Evolutionary conservation across 2,113 vertebrate species (phyloP).

Genomic region (Acinonyx jubatus): DNA sequence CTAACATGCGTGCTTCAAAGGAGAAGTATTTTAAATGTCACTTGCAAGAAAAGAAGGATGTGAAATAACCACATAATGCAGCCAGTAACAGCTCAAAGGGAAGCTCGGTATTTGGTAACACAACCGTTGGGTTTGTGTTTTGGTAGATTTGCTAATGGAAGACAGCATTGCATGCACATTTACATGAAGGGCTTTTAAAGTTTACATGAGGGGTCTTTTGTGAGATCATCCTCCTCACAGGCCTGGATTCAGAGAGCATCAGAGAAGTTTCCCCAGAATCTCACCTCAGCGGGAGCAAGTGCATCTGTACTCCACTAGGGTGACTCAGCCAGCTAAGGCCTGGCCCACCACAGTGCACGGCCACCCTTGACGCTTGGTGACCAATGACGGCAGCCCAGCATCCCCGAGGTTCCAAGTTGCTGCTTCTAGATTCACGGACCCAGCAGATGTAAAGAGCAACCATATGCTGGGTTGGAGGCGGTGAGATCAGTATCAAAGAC

Average conservation of each 20-base stretch:
- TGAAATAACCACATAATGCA: slow-evolving; percentile 27
- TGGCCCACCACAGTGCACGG: fast-evolving
- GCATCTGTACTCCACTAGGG: background rate
- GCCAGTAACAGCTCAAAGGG: background rate
- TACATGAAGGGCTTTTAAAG: background rate
- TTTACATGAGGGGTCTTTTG: background rate
- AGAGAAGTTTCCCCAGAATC: background rate
- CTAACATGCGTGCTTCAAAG: background rate
- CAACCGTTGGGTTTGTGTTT: background rate
- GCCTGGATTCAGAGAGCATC: background rate
- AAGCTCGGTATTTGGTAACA: background rate
- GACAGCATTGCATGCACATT: background rate
- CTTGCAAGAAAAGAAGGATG: slow-evolving; percentile 13
- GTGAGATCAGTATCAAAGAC: background rate
- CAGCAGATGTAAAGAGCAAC: background rate
- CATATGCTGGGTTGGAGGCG: background rate
- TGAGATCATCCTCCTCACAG: background rate
- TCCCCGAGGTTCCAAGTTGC: fast-evolving
- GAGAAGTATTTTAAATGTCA: slow-evolving; percentile 46
- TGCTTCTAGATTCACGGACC: background rate
- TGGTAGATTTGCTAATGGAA: background rate
- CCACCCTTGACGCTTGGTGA: fast-evolving
- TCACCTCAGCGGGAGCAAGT: background rate
- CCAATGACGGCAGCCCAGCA: background rate
- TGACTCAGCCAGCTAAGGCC: background rate